phyloP scores from a whole-genome alignment of 2,797 vertebrate species.

The Masticophis lateralis region DNA sequence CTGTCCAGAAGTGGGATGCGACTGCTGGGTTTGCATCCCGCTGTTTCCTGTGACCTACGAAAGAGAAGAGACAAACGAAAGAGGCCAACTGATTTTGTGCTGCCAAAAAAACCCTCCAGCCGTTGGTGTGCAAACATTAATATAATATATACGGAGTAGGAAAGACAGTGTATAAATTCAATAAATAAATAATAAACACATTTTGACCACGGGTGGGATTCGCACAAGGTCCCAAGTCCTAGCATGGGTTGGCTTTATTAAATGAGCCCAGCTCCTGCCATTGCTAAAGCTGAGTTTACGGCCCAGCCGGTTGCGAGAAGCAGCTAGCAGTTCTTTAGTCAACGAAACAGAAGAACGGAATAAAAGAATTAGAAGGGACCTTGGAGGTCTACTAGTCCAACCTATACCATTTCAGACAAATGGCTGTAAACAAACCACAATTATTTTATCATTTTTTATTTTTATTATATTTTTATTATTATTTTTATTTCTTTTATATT shows the following conservation, averaged over 20 bases:
- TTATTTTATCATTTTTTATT: neutral
- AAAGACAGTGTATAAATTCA: too few species aligned
- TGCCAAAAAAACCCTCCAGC: neutral
- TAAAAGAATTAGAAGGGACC: neutral
- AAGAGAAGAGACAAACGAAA: neutral
- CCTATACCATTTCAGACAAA: neutral
- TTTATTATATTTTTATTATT: neutral
- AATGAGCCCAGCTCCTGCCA: neutral
- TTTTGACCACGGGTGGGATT: neutral
- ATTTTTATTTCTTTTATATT: neutral
- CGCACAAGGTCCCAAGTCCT: neutral
- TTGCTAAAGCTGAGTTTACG: neutral
- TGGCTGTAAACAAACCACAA: neutral
- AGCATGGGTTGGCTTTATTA: neutral
- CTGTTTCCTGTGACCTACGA: neutral
- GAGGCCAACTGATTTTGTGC: neutral
- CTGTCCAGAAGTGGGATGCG: constrained; percentile 23
- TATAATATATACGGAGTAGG: neutral
- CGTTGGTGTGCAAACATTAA: neutral
- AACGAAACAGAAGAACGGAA: neutral
- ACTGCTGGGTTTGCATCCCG: neutral
- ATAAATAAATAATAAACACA: neutral
- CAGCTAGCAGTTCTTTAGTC: neutral
- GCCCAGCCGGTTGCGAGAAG: neutral
- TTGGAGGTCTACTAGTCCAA: neutral